Conservation (phyloP, 2,888 invertebrate genomes). For the Calliphora vomitoria region DNA sequence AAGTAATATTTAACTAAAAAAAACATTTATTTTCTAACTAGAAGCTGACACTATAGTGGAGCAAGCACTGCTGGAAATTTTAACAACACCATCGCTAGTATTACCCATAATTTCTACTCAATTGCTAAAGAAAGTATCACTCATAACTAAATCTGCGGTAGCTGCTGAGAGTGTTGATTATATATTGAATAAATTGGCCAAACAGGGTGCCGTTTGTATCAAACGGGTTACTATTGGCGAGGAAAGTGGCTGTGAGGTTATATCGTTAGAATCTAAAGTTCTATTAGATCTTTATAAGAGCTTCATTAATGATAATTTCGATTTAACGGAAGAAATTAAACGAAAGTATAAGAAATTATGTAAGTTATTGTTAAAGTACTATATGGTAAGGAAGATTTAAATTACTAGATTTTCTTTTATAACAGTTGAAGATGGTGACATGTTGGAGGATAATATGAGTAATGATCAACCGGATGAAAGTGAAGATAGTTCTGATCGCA, state of each 20-base stretch:
- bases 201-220: constrained; percentile 85
- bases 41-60: constrained; percentile 87
- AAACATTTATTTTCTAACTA: constrained; percentile 35
- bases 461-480: constrained; percentile 78
- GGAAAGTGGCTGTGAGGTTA: constrained; percentile 83
- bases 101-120: constrained; percentile 90
- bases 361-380: not conserved
- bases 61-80: constrained; percentile 87
- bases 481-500: constrained; percentile 77
- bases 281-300: constrained; percentile 82
- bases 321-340: constrained; percentile 84
- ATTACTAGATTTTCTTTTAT: constrained; percentile 49
- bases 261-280: constrained; percentile 81
- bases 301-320: constrained; percentile 82
- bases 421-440: constrained; percentile 79
- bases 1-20: not conserved
- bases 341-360: constrained; percentile 84
- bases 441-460: constrained; percentile 77
- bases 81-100: constrained; percentile 89
- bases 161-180: constrained; percentile 88
- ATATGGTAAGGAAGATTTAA: not conserved
- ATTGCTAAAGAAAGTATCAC: constrained; percentile 86
- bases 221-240: constrained; percentile 83
- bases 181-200: constrained; percentile 90
- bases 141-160: constrained; percentile 85